Base-by-base conservation (phyloP, 2,113 vertebrate genomes). In the Ictidomys tridecemlineatus region DNA sequence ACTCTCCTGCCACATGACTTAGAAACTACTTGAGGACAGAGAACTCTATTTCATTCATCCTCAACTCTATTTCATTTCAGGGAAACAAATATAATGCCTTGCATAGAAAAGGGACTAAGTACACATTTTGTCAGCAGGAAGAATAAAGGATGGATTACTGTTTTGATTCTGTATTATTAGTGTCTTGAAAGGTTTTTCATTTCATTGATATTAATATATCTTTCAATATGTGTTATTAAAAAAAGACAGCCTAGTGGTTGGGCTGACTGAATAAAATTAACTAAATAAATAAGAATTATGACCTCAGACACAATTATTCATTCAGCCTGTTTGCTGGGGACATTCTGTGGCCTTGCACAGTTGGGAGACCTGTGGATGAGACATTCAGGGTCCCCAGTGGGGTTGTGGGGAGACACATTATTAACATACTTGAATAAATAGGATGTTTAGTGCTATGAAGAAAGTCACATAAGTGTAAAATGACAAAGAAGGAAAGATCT, bases 131-230 rank as follows among this genome's bases (percentile, higher is more conserved):
- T 56, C 51, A 51, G 45, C 51, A 22, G 20, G 37, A 45, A 37
- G 39, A 65, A 85, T 63, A 77, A 84, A 39, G 79, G 76, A 70
- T 28, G 61, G 42, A 24, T 67, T 51, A 9, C 24, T 39, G 76
- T 77, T 95, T 53, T n/a, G 39, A 69, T 86, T 67, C 67, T 94
- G 13, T 91, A 74, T 85, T 90, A n/a, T 89, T 82, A 76, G 30
- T 37, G 1, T 89, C 48, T 76, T 78, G 34, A 24, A 48, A 95
- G 28, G 5, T 69, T 92, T 96, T 70, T 70, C 16, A 51, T 92
- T 34, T 76, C 79, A 69, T 22, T 32, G 26, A 37, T 89, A 45
- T 67, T 53, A 78, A 39, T 4, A 82, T 67, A 74, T 51, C 32
- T 32, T 30, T 85, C 13, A 42, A 8, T 93, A 34, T 58, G 3